Evolutionary conservation across 2,888 invertebrate genomes (phyloP).

Genomic region (Andrena fulva): DNA sequence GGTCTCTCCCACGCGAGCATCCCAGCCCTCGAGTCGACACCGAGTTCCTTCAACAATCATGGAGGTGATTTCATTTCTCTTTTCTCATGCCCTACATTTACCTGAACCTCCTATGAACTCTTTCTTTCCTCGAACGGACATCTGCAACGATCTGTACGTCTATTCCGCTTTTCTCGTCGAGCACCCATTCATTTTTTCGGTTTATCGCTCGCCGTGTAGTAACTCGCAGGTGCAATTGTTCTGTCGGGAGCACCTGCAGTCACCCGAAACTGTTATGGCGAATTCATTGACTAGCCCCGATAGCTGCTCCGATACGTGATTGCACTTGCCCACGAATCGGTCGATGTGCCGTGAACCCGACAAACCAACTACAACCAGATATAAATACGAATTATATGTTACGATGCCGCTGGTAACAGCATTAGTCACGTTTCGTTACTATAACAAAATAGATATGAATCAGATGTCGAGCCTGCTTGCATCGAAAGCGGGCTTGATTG

Average conservation of each 20-base stretch:
- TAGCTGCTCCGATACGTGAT: constrained; percentile 33
- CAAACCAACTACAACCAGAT: neutral
- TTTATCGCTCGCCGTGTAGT: neutral
- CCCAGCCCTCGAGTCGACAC: constrained; percentile 77
- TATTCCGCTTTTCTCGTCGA: neutral
- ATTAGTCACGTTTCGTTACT: constrained; percentile 49
- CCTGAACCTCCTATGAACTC: constrained; percentile 12
- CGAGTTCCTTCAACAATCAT: constrained; percentile 83
- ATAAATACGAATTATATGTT: constrained; percentile 19
- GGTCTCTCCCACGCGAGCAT: constrained; percentile 79
- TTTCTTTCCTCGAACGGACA: neutral
- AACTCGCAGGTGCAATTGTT: constrained; percentile 61
- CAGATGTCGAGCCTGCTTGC: constrained; percentile 36
- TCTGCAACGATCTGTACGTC: neutral
- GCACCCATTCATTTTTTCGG: neutral
- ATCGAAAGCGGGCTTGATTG: constrained; percentile 34
- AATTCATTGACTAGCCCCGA: constrained; percentile 64
- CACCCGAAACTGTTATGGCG: constrained; percentile 72
- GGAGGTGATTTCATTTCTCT: constrained; percentile 81
- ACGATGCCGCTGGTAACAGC: constrained; percentile 35
- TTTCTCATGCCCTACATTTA: constrained; percentile 69
- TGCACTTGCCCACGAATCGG: constrained; percentile 30
- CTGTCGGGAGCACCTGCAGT: constrained; percentile 70
- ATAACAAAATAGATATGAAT: constrained; percentile 64
- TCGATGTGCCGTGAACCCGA: constrained; percentile 28